These are phyloP conservation scores for Corythornis cristatus DNA, from an alignment of 2,113 vertebrate genomes.

Conservation along the genomic window DNA sequence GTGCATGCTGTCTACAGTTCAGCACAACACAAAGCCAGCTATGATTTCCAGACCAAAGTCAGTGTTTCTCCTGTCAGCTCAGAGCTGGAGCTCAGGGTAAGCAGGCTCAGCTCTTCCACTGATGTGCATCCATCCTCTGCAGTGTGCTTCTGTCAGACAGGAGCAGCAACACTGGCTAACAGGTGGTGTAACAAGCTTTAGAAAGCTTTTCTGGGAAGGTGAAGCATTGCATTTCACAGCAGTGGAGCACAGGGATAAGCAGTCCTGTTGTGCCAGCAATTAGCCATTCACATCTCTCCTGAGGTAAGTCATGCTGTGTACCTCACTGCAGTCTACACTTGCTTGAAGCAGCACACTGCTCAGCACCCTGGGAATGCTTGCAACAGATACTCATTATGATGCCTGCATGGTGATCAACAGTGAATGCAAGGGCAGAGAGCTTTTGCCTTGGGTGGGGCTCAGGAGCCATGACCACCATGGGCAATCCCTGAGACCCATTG, in stretches of 20 bases:
- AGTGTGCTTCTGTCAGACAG: not conserved
- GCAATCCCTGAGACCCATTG: not conserved
- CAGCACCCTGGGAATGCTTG: not conserved
- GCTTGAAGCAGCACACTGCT: not conserved
- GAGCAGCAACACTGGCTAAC: not conserved
- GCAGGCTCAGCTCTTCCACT: not conserved
- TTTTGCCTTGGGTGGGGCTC: not conserved
- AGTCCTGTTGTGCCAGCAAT: not conserved
- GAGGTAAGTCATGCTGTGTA: not conserved
- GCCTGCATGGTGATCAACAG: not conserved
- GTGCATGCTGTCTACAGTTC: not conserved
- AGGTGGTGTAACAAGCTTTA: not conserved
- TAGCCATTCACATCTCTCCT: not conserved
- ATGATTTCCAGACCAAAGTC: not conserved
- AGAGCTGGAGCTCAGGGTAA: not conserved
- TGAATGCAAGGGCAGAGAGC: accelerated
- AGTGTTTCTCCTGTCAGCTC: not conserved
- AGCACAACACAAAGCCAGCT: not conserved
- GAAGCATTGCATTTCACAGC: not conserved
- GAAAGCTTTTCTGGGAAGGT: not conserved
- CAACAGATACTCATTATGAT: not conserved
- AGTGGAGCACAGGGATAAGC: not conserved
- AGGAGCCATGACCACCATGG: not conserved
- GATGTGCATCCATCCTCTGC: not conserved
- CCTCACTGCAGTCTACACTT: not conserved